Percentiles rank a stretch among this genome's conserved stretches.
Evolutionary conservation across 2,113 vertebrate species (phyloP).

Genomic region (Cnemophilus loriae): DNA sequence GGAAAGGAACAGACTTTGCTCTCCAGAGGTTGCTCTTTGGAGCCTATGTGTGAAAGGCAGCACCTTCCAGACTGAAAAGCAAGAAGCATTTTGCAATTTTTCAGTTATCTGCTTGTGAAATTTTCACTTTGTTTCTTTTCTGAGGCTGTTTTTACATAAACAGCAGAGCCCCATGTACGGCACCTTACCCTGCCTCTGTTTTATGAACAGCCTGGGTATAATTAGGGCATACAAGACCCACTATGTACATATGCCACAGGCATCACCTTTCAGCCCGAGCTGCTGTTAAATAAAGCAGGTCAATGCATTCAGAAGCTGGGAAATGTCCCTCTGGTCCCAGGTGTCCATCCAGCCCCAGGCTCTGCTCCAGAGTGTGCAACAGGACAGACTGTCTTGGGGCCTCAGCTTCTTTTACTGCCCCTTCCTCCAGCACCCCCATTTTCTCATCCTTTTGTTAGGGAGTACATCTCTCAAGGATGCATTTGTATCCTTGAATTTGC

Average conservation of each 20-base stretch:
- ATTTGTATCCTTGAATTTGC: not conserved
- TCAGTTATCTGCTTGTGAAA: not conserved
- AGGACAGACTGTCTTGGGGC: not conserved
- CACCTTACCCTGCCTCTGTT: not conserved
- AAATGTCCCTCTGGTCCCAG: not conserved
- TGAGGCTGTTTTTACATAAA: not conserved
- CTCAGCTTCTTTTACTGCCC: not conserved
- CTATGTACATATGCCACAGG: not conserved
- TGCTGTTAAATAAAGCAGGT: not conserved
- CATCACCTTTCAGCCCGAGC: not conserved
- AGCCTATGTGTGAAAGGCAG: not conserved
- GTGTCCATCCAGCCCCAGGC: not conserved
- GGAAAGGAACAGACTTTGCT: not conserved
- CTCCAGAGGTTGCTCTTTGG: not conserved
- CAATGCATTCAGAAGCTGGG: not conserved
- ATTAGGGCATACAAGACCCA: not conserved
- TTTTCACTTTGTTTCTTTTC: not conserved
- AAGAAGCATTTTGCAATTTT: not conserved
- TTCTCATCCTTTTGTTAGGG: not conserved
- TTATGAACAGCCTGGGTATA: not conserved
- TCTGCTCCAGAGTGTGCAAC: not conserved
- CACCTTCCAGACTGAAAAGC: not conserved
- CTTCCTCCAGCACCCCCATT: not conserved
- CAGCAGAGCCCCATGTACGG: not conserved
- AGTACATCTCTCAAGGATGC: not conserved